Conservation (phyloP, 1,140 invertebrate species). For the Caenorhabditis briggsae region DNA sequence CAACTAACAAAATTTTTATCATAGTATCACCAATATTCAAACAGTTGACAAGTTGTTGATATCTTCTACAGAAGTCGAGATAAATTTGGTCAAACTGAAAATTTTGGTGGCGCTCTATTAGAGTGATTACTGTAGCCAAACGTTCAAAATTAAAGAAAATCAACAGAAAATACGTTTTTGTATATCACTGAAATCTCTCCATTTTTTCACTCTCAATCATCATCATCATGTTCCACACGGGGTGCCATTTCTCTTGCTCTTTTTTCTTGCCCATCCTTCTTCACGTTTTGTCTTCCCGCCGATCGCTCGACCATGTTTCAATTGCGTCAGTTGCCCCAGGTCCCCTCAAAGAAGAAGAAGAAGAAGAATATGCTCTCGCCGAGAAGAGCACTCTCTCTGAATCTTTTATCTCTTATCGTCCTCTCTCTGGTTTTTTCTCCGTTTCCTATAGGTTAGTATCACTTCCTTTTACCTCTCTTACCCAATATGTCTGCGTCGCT, state of each 20-base stretch:
- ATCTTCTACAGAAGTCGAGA: no score
- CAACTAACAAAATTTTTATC: no score
- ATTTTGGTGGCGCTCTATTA: no score
- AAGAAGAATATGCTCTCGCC: conserved; percentile 45
- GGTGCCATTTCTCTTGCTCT: conserved; percentile 28
- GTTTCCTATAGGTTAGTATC: conserved; percentile 17
- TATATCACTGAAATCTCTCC: background rate
- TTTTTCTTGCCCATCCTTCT: background rate
- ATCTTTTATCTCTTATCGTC: conserved; percentile 44
- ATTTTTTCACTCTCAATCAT: conserved; percentile 34
- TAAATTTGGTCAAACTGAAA: no score
- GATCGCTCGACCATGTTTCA: conserved; percentile 52
- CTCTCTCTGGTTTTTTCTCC: conserved; percentile 3
- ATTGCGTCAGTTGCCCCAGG: conserved; percentile 51
- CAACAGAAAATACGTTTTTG: no score
- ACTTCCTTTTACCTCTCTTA: conserved; percentile 46
- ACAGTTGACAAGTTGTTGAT: no score
- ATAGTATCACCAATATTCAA: no score
- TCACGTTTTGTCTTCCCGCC: conserved; percentile 17
- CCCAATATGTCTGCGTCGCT: conserved; percentile 13
- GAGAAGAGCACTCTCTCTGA: conserved; percentile 22
- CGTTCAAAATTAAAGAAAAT: no score
- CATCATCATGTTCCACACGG: conserved; percentile 36
- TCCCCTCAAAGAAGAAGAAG: conserved; percentile 16
- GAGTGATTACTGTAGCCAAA: no score